phyloP scores from a whole-genome alignment of 2,888 invertebrate species.

The Nymphalis c-album region DNA sequence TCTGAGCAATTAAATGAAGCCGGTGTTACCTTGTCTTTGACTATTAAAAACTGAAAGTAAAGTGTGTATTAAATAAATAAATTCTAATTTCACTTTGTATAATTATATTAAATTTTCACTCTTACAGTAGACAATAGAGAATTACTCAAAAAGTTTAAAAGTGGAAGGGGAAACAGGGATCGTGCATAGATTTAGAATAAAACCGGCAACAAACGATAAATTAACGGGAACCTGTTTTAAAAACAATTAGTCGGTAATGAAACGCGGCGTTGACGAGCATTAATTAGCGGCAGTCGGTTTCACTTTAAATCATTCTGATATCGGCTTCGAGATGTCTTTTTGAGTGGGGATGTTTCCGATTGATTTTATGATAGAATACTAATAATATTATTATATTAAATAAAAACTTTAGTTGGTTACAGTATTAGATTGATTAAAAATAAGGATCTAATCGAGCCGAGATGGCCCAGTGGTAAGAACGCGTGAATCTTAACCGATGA shows the following conservation, averaged over 20 bases:
- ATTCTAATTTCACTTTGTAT: too few relatives aligned
- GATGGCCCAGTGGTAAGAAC: too few relatives aligned
- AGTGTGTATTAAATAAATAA: too few relatives aligned
- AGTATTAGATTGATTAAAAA: too few relatives aligned
- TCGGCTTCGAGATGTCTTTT: slow-evolving; percentile 56
- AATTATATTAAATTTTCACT: too few relatives aligned
- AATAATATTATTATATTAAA: not conserved
- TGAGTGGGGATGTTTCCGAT: slow-evolving; percentile 59
- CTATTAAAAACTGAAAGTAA: too few relatives aligned
- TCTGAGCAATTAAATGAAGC: too few relatives aligned
- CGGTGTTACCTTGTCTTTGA: too few relatives aligned
- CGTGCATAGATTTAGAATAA: slow-evolving; percentile 8
- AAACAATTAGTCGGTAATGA: slow-evolving; percentile 73
- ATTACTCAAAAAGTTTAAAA: not conserved
- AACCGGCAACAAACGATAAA: slow-evolving; percentile 47
- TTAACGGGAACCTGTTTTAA: slow-evolving; percentile 60
- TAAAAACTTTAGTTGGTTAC: too few relatives aligned
- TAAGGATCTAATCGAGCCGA: too few relatives aligned
- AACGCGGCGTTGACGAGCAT: slow-evolving; percentile 58
- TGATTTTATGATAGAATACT: slow-evolving; percentile 38
- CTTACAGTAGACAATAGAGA: too few relatives aligned
- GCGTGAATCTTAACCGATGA: too few relatives aligned
- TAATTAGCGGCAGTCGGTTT: slow-evolving; percentile 60
- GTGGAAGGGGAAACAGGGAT: not conserved
- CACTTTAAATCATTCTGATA: slow-evolving; percentile 39